Base-by-base conservation (phyloP, 1,140 invertebrate species). In the Heliconius eleuchia region DNA sequence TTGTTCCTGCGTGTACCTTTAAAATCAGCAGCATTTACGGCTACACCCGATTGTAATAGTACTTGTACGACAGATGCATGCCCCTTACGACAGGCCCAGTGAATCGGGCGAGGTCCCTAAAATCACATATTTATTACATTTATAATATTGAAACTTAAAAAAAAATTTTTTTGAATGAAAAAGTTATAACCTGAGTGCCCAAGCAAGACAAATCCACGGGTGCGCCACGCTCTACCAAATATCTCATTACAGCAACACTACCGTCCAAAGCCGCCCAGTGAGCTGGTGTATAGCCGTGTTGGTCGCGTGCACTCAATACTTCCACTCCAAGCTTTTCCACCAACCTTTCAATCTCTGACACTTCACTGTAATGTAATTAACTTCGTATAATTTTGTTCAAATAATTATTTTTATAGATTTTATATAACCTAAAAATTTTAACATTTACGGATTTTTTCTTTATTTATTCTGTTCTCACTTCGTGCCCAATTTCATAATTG, bases 181-280 rank as follows among this genome's bases (percentile, higher is more conserved):
- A 7, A 27, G 0, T 23, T 57, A 27, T 0, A 66, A 94, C 92
- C 91, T 94, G 92, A 16, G 97, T 98, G 60, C 98, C 98, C 73
- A 98, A 94, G 87, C 98, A 98, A 1, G 98, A 96, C 70, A 98
- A 94, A 94, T 99, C 97, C 9, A 98, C 96, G 2, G 97, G 97
- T 19, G 97, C 97, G 75, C 96, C 96, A 77, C 96, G 95, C 86
- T 98, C 98, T 18, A 98, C 96, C 71, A 99, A 95, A 86, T 97
- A 98, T 16, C 97, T 95, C 97, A 97, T 97, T 70, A 98, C 96
- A 89, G 97, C 97, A 18, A 97, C 96, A 85, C 97, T 97, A 19
- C 98, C 98, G 88, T 98, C 98, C 11, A 98, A 92, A 37, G 98
- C 98, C 16, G 97, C 97, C 98, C 98, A 99, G 91, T 99, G 98